Conservation (phyloP, 2,113 vertebrate genomes). For the Cichladusa arquata region DNA sequence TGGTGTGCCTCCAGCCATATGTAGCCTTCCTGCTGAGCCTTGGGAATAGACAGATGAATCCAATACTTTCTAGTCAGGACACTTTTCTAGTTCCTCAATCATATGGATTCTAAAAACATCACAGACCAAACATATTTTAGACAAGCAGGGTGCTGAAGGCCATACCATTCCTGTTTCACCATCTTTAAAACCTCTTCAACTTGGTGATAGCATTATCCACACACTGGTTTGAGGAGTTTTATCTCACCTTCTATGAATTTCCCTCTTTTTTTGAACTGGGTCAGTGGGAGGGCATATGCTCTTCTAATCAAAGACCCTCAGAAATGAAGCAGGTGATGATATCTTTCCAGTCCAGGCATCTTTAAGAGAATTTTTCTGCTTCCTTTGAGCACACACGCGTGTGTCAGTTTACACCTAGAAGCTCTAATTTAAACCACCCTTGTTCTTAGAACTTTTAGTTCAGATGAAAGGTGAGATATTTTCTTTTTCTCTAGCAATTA, state of each 20-base stretch:
- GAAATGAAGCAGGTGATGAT: not conserved
- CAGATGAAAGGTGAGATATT: not conserved
- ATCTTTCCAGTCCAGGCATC: not conserved
- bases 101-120: not conserved
- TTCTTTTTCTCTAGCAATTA: not conserved
- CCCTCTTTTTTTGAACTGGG: not conserved
- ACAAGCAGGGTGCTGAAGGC: not conserved
- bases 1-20: not conserved
- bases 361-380: not conserved
- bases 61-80: not conserved
- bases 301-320: not conserved
- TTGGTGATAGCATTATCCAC: not conserved
- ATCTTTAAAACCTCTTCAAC: not conserved
- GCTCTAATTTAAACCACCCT: not conserved
- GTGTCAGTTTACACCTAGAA: not conserved
- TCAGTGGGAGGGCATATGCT: not conserved
- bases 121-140: not conserved
- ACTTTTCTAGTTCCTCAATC: not conserved
- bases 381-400: not conserved
- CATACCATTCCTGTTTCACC: not conserved
- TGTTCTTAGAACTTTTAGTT: not conserved
- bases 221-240: not conserved
- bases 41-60: not conserved
- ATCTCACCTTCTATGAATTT: not conserved
- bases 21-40: not conserved